Percentiles rank a stretch among this genome's conserved stretches.
These are phyloP conservation scores for Porites rus DNA, from an alignment of 92 coral and sea anemone species.

Conservation along the genomic window DNA sequence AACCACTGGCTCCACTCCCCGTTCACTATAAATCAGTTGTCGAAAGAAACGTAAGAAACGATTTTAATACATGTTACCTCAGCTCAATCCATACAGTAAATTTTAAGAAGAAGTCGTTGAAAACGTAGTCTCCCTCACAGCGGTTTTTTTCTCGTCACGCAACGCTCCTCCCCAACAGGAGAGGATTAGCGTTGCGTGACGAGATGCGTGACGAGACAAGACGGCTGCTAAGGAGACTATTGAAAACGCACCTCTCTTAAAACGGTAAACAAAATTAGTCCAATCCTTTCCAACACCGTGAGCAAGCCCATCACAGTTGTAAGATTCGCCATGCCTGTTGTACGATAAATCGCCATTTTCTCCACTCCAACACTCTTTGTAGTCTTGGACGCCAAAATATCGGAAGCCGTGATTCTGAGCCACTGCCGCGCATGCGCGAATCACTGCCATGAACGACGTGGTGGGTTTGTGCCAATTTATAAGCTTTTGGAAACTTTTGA, in stretches of 20 bases:
- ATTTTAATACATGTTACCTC: too few relatives aligned
- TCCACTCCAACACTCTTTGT: not conserved
- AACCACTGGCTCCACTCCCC: conserved; percentile 15
- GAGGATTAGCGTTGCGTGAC: too few relatives aligned
- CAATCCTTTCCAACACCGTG: not conserved
- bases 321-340: not conserved
- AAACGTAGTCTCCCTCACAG: too few relatives aligned
- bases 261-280: not conserved
- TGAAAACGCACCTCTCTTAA: not conserved
- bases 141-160: too few relatives aligned
- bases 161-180: too few relatives aligned
- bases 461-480: not conserved
- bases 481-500: not conserved
- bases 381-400: conserved; percentile 1
- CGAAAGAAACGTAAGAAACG: too few relatives aligned
- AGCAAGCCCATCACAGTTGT: not conserved
- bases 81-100: too few relatives aligned
- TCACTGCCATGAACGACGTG: not conserved
- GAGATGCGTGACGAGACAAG: too few relatives aligned
- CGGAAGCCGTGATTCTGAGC: not conserved
- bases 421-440: not conserved
- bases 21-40: not conserved
- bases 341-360: not conserved
- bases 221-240: too few relatives aligned
- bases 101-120: too few relatives aligned